Conservation (phyloP, 2,888 invertebrate genomes). For the Biston betularia region DNA sequence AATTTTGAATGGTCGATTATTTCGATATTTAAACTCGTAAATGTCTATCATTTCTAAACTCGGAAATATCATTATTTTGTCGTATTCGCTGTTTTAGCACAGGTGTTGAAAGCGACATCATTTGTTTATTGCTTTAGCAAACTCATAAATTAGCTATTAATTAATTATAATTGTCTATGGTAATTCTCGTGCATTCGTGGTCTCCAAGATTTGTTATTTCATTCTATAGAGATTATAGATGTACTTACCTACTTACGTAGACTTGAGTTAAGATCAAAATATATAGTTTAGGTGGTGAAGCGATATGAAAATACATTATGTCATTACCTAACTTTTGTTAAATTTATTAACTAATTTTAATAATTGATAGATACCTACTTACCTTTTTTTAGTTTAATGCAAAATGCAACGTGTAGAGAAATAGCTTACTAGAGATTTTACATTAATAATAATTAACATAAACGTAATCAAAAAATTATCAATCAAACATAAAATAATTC, state of each 20-base stretch:
- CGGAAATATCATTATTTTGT: conserved; percentile 6
- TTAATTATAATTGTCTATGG: conserved; percentile 60
- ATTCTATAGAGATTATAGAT: too few relatives aligned
- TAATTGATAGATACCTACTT: too few relatives aligned
- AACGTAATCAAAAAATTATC: not conserved
- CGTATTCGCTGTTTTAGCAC: conserved; percentile 28
- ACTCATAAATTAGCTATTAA: conserved; percentile 67
- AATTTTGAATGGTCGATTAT: conserved; percentile 10
- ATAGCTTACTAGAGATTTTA: too few relatives aligned
- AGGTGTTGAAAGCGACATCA: conserved; percentile 53
- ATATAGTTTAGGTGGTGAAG: too few relatives aligned
- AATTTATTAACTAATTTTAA: not conserved
- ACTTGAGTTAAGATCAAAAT: not conserved
- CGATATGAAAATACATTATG: not conserved
- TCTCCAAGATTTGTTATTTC: conserved; percentile 18
- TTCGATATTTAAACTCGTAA: not conserved
- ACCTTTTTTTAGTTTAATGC: too few relatives aligned
- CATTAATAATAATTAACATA: too few relatives aligned
- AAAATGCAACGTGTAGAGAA: too few relatives aligned
- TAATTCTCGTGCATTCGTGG: conserved; percentile 29
- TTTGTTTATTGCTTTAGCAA: conserved; percentile 57
- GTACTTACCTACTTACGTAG: too few relatives aligned
- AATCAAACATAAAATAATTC: not conserved
- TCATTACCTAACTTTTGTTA: not conserved
- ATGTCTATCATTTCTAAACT: not conserved